A percentile compares a stretch with the other conserved stretches of the same genome.
Evolutionary conservation across 2,113 vertebrate species (phyloP).

Genomic region (Mormoops blainvillei): DNA sequence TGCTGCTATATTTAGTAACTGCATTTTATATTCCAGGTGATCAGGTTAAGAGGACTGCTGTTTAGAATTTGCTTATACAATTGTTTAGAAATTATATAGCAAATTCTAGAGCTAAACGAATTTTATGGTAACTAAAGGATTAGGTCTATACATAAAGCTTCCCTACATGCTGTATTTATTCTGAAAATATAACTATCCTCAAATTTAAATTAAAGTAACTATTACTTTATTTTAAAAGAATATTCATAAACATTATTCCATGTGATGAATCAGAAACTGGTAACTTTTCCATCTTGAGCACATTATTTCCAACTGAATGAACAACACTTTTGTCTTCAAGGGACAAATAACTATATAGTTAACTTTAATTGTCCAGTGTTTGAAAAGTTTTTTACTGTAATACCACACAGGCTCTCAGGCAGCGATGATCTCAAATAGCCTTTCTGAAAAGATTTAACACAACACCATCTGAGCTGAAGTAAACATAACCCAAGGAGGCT

Average conservation of each 20-base stretch:
- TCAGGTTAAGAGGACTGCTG: background rate
- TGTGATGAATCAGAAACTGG: background rate
- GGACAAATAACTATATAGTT: background rate
- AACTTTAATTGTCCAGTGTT: background rate
- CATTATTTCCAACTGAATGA: constrained; percentile 14
- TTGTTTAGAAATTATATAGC: background rate
- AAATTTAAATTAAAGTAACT: constrained; percentile 5
- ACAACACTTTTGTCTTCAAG: background rate
- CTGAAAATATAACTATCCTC: background rate
- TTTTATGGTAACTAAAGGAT: background rate
- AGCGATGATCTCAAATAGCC: background rate
- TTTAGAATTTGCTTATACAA: background rate
- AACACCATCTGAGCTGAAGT: background rate
- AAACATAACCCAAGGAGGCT: background rate
- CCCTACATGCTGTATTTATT: background rate
- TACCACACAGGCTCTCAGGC: background rate
- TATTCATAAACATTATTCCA: constrained; percentile 11
- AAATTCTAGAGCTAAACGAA: background rate
- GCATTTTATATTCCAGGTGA: background rate
- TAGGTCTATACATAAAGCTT: background rate
- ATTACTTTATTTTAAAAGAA: background rate
- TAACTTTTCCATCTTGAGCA: constrained; percentile 19
- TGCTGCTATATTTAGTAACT: background rate
- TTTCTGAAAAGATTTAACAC: background rate
- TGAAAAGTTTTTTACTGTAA: background rate